phyloP scores from a whole-genome alignment of 2,113 vertebrate genomes.

The Dicrurus megarhynchus region DNA sequence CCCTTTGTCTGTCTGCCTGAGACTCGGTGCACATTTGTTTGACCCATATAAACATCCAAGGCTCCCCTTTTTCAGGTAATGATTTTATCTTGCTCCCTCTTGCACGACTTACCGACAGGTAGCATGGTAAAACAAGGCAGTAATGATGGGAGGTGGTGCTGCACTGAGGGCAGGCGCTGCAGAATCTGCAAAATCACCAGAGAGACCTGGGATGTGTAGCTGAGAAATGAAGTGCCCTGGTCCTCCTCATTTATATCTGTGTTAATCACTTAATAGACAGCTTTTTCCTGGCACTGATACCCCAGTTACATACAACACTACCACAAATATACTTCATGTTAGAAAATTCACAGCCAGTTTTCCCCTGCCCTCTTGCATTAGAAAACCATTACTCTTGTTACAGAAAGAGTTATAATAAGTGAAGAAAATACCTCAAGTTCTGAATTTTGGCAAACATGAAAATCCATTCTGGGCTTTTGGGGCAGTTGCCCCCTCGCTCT shows the following conservation, averaged over 20 bases:
- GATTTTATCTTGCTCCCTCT: not conserved
- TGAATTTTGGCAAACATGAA: not conserved
- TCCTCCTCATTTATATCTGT: not conserved
- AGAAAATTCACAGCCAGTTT: not conserved
- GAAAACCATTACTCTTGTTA: not conserved
- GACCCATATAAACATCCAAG: not conserved
- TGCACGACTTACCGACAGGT: not conserved
- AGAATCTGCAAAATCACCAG: not conserved
- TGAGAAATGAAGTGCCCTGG: not conserved
- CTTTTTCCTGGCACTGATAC: not conserved
- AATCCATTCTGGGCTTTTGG: not conserved
- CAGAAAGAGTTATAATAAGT: not conserved
- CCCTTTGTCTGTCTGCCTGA: not conserved
- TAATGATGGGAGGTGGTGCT: not conserved
- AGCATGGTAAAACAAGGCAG: not conserved
- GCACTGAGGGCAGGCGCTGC: not conserved
- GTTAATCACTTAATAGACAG: not conserved
- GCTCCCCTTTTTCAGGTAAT: not conserved
- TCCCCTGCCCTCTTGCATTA: not conserved
- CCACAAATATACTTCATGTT: not conserved
- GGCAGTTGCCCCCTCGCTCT: not conserved
- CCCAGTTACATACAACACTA: not conserved
- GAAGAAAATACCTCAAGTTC: not conserved
- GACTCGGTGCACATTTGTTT: not conserved
- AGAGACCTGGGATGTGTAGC: not conserved